Evolutionary conservation across 1,140 invertebrate genomes (phyloP), one percentile per base, ranked within the genome.

Genomic region (Megalopta genalis): DNA sequence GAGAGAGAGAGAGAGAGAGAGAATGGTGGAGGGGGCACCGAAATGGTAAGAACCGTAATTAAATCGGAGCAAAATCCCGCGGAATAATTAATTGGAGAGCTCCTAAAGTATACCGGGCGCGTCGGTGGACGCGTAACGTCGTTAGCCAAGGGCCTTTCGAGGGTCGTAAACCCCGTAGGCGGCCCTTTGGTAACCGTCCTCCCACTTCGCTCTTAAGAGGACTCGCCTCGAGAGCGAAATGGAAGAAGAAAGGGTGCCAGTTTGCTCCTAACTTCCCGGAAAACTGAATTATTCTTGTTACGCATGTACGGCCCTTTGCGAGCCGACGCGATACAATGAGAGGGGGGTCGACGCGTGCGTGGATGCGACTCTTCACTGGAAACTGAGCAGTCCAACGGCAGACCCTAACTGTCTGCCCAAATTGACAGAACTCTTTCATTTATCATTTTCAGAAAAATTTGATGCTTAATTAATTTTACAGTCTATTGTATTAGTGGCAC

Each of bases 1-100:
- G 66, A 75, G 39, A 70, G 65, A 67, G 42, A 54, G 77, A 63
- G 59, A 73, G 54, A 70, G 46, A 42, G 14, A 39, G 60, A 66
- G 64, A n/a, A 63, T 60, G 32, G 52, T 52, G 75, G 60, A 72
- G 46, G 49, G 46, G 72, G 54, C 52, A 81, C 78, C 84, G 78
- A 82, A 81, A 78, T 80, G 82, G 83, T 86, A 89, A 90, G 87
- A 89, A 87, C 77, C 86, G 85, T 89, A 92, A 91, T 91, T 90
- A 91, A 92, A 90, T 90, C 86, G 84, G 85, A 80, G 84, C 86
- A 86, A 89, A 92, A 91, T 88, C 85, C 84, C 77, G 88, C 81
- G 87, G 90, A 91, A 91, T 91, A 91, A 92, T 91, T 90, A 88
- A 91, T 90, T 87, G 86, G 89, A 89, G 84, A 84, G 85, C 77